Evolutionary conservation across 2,888 invertebrate species (phyloP), one percentile per base, ranked within the genome.

Genomic region (Cataglyphis altisquamis): DNA sequence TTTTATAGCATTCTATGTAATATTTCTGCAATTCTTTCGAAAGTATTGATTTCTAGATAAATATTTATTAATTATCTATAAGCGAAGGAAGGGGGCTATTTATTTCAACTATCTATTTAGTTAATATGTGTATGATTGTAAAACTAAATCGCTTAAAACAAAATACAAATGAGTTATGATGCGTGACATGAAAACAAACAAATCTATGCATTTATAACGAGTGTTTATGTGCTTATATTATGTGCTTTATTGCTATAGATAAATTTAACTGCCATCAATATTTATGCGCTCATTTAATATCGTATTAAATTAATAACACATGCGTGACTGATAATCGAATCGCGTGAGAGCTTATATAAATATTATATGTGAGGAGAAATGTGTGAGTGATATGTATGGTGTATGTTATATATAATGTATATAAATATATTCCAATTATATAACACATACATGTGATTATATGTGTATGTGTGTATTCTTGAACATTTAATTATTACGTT

Each of bases 131-230:
- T 21, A 32, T 2, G 32, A 25, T 45, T 32, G 32, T 32, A 68
- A 48, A 25, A 12, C 12, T 70, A 57, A 29, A 15, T 68, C 6
- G 21, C 60, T 68, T 60, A 78, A 60, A 70, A 21, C 39, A 41
- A 67, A 57, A 18, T 8, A 39, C 36, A 1, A 21, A 55, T 67
- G 41, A 77, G 36, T 78, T 57, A 60, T 78, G 68, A 32, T 57
- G 21, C 29, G 21, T 45, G 18, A 66, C 6, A 39, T 52, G 60
- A 78, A 57, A 78, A 21, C 57, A 63, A 55, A 77, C 8, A 64
- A 67, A 77, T 68, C 67, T 68, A 41, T 21, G 32, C 57, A 55
- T 64, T 74, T 63, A 63, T 75, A 75, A 75, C 32, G 64, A 75
- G 12, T 15, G 29, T 21, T 55, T 52, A 48, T 52, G 15, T 45